Evolutionary conservation across 1,140 invertebrate species (phyloP).

Genomic region (Dreissena polymorpha): DNA sequence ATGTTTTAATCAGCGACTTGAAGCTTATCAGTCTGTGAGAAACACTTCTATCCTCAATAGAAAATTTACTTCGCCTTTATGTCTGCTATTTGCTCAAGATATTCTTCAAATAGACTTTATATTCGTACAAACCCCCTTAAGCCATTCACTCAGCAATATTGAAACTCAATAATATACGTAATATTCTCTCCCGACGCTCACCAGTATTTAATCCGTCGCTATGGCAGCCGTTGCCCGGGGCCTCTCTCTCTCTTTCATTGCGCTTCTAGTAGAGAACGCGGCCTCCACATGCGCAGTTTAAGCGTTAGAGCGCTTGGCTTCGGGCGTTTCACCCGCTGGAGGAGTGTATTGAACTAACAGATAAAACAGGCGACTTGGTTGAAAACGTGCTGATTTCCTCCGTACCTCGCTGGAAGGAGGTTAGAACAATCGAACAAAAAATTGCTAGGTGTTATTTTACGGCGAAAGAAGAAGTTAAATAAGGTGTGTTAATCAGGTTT

Average conservation of each 20-base stretch:
- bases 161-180: constrained; percentile 58
- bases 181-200: constrained; percentile 49
- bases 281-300: constrained; percentile 43
- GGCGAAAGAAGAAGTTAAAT: no score
- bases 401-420: no score
- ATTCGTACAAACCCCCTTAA: constrained; percentile 20
- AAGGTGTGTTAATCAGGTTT: no score
- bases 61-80: no score
- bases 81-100: not conserved
- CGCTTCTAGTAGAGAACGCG: constrained; percentile 38
- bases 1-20: no score
- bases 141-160: constrained; percentile 40
- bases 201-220: constrained; percentile 55
- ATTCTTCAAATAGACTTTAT: constrained; percentile 1
- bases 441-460: no score
- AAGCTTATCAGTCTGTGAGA: no score
- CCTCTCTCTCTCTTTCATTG: constrained; percentile 43
- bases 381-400: not conserved
- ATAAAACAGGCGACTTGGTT: constrained; percentile 37
- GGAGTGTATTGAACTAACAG: constrained; percentile 33
- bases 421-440: no score
- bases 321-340: constrained; percentile 47
- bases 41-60: no score
- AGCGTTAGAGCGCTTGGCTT: constrained; percentile 18
- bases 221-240: constrained; percentile 48